These are phyloP conservation scores for Drosophila parthenogenetica DNA, from an alignment of 2,888 invertebrate genomes.

Conservation along the genomic window DNA sequence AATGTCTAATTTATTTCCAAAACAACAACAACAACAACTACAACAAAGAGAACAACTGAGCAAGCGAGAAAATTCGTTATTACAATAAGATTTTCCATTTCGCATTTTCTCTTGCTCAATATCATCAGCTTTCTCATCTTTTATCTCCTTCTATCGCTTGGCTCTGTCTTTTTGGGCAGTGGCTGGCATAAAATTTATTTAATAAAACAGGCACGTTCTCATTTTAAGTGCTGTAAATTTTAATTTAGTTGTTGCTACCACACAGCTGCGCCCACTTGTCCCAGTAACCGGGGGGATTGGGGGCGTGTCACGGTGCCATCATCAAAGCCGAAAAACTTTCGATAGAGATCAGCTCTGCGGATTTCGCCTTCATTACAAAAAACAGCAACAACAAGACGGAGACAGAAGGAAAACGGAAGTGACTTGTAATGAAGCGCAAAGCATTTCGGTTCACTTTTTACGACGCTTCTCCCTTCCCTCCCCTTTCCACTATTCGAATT, in stretches of 20 bases:
- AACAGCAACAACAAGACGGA: constrained; percentile 17
- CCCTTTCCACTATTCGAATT: constrained; percentile 3
- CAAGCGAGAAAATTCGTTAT: constrained; percentile 66
- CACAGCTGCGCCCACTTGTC: constrained; percentile 65
- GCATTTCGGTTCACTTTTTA: constrained; percentile 57
- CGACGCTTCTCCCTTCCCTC: not conserved
- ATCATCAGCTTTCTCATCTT: not conserved
- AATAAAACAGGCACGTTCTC: constrained; percentile 79
- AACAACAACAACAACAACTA: constrained; percentile 63
- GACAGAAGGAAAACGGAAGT: constrained; percentile 53
- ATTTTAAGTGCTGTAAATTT: constrained; percentile 81
- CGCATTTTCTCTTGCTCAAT: constrained; percentile 27
- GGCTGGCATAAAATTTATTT: constrained; percentile 70
- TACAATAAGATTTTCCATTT: constrained; percentile 71
- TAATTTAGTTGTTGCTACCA: constrained; percentile 77
- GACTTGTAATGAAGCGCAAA: constrained; percentile 76
- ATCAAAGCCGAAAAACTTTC: constrained; percentile 74
- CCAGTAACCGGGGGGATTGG: not conserved
- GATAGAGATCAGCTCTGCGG: constrained; percentile 70
- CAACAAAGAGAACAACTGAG: constrained; percentile 52
- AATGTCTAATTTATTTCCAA: constrained; percentile 78
- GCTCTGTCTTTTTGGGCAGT: constrained; percentile 15
- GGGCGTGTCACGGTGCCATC: constrained; percentile 47
- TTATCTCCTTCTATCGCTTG: not conserved
- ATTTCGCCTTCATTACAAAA: constrained; percentile 70